A percentile compares a stretch with the other conserved stretches of the same genome.
Conservation (phyloP, 2,888 invertebrate species). For the Matsumyia berberina region DNA sequence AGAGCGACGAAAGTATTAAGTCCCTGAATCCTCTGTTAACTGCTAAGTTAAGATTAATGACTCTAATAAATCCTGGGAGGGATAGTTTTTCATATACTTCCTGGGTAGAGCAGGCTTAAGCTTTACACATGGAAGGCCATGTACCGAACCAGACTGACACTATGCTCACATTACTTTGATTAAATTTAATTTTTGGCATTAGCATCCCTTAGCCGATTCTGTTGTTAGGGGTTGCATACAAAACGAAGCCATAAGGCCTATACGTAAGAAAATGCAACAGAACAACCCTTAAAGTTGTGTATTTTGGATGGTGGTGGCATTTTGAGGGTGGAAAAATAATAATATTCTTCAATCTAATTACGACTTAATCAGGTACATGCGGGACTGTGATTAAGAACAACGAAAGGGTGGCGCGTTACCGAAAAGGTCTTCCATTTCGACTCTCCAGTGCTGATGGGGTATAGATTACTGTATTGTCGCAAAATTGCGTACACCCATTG, state of each 20-base stretch:
- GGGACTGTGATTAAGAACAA: slow-evolving; percentile 79
- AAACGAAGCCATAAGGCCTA: slow-evolving; percentile 1
- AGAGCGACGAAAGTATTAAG: slow-evolving; percentile 76
- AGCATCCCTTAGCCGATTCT: slow-evolving; percentile 37
- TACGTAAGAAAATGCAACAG: slow-evolving; percentile 65
- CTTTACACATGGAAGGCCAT: slow-evolving; percentile 18
- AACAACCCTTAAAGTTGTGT: slow-evolving; percentile 44
- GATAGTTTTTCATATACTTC: slow-evolving; percentile 71
- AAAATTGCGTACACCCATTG: slow-evolving; percentile 73
- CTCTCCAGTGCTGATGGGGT: slow-evolving; percentile 54
- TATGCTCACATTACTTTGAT: slow-evolving; percentile 70
- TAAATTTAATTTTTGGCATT: slow-evolving; percentile 73
- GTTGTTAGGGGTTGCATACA: slow-evolving; percentile 27
- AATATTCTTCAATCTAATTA: slow-evolving; percentile 84
- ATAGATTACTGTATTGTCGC: slow-evolving; percentile 74
- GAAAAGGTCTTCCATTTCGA: slow-evolving; percentile 47
- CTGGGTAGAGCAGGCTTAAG: slow-evolving; percentile 30
- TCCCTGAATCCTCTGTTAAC: slow-evolving; percentile 73
- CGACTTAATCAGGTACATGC: slow-evolving; percentile 84
- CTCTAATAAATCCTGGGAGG: slow-evolving; percentile 83
- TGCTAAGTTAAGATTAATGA: slow-evolving; percentile 83
- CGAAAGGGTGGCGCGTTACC: slow-evolving; percentile 54
- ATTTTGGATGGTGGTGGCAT: not conserved
- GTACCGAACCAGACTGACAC: slow-evolving; percentile 37
- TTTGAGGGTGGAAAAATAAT: slow-evolving; percentile 71